Evolutionary conservation across 2,888 invertebrate species (phyloP).

Genomic region (Acanthoscelides obtectus): DNA sequence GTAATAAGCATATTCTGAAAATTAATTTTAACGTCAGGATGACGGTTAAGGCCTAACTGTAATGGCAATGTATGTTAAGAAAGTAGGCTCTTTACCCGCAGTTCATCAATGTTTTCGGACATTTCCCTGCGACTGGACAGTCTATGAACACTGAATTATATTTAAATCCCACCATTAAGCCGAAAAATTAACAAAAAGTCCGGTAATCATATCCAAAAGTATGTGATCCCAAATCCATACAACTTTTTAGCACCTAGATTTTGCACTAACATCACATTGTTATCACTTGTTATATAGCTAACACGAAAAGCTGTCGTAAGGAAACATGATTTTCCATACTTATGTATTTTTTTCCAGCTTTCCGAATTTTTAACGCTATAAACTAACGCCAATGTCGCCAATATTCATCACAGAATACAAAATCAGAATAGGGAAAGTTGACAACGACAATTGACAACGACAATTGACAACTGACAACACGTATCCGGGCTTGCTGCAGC

Average conservation of each 20-base stretch:
- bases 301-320: no score
- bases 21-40: not conserved
- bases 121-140: constrained; percentile 35
- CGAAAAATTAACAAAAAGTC: not conserved
- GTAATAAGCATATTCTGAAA: constrained; percentile 52
- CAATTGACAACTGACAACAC: no score
- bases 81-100: constrained; percentile 36
- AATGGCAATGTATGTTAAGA: not conserved
- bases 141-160: not conserved
- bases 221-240: not conserved
- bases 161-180: not conserved
- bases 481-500: no score
- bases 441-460: no score
- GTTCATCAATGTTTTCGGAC: constrained; percentile 46
- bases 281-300: not conserved
- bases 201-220: not conserved
- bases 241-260: not conserved
- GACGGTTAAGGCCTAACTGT: not conserved
- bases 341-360: not conserved
- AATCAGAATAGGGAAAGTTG: not conserved
- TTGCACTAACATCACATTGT: not conserved
- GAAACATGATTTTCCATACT: no score
- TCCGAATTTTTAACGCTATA: not conserved
- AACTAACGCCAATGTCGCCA: not conserved
- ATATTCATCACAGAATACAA: not conserved